These are phyloP conservation scores for Cephalotes varians DNA, from an alignment of 2,888 invertebrate species.

Conservation along the genomic window DNA sequence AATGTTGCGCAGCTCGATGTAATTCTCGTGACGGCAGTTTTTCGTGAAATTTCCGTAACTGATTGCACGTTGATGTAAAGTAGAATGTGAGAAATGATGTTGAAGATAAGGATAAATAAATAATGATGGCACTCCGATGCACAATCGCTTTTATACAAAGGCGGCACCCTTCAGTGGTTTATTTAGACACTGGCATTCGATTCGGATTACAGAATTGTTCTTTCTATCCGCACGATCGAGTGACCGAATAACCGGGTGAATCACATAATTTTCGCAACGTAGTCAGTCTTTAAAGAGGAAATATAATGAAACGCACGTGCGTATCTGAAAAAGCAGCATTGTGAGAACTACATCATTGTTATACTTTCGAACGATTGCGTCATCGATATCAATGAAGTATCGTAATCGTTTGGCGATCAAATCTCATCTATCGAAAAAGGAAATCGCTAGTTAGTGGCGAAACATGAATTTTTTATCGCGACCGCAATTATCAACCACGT, in stretches of 20 bases:
- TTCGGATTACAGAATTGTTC: neutral
- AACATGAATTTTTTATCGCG: constrained; percentile 33
- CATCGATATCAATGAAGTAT: neutral
- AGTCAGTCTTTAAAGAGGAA: neutral
- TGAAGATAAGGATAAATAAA: neutral
- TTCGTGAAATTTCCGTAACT: neutral
- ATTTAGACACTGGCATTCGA: neutral
- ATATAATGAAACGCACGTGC: neutral
- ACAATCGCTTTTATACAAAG: neutral
- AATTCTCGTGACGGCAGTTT: neutral
- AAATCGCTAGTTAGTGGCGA: constrained; percentile 8
- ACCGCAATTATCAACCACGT: constrained; percentile 9
- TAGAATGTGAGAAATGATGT: neutral
- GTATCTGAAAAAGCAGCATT: neutral
- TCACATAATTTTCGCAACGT: neutral
- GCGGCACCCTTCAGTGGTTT: neutral
- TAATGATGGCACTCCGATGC: neutral
- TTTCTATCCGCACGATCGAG: neutral
- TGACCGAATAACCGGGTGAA: neutral
- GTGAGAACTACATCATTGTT: neutral
- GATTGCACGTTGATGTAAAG: neutral
- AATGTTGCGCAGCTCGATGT: constrained; percentile 24
- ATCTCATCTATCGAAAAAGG: neutral
- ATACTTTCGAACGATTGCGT: constrained; percentile 19
- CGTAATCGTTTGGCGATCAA: neutral